A percentile compares a stretch with the other conserved stretches of the same genome.
Conservation (phyloP, 2,113 vertebrate species). For the Myrmecobius fasciatus region DNA sequence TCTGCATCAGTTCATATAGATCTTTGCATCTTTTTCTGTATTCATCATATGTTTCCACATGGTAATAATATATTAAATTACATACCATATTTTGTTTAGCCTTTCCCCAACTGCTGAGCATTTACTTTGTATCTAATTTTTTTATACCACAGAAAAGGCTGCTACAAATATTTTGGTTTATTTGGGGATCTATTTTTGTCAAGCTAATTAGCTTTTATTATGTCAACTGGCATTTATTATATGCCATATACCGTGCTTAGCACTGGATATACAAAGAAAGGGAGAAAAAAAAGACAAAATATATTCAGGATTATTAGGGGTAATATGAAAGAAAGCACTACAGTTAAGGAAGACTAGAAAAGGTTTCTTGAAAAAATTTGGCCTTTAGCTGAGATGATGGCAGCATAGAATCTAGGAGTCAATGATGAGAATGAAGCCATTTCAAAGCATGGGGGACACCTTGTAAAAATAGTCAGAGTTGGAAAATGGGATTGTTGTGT, state of each 20-base stretch:
- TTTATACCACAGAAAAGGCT: not conserved
- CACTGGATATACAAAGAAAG: not conserved
- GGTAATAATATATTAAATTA: not conserved
- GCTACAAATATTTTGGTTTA: not conserved
- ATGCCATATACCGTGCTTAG: not conserved
- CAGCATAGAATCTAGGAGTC: not conserved
- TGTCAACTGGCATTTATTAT: not conserved
- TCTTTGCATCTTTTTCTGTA: not conserved
- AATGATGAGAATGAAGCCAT: not conserved
- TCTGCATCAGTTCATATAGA: not conserved
- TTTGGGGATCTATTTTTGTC: not conserved
- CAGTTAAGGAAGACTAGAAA: not conserved
- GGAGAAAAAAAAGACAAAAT: not conserved
- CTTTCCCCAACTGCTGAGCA: not conserved
- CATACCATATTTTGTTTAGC: not conserved
- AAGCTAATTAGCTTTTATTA: not conserved
- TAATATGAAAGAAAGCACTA: not conserved
- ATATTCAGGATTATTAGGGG: not conserved
- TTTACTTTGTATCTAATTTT: not conserved
- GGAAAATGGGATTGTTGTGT: not conserved
- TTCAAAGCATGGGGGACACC: not conserved
- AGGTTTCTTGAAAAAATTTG: not conserved
- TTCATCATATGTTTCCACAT: not conserved
- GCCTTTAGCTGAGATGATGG: not conserved
- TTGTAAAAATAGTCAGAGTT: not conserved